Evolutionary conservation across 1,140 invertebrate species (phyloP), one percentile per base, ranked within the genome.

Genomic region (Notospermus geniculatus): DNA sequence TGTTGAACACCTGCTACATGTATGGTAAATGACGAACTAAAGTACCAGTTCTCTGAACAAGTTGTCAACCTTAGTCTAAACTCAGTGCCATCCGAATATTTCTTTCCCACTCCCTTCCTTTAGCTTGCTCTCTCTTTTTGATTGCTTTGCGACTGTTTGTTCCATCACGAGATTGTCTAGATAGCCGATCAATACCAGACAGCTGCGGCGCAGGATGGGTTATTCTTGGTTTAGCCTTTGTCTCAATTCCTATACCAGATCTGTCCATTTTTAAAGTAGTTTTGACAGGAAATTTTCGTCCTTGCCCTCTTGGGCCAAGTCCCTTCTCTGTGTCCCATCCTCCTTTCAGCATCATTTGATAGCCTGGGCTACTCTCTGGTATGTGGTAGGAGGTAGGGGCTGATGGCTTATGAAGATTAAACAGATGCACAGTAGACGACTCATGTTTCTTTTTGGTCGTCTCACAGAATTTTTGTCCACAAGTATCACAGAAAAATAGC

Each of bases 291-390:
- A 88, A 92, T 71, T 88, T 88, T 41, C 84, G 82, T 4, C 91
- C 91, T 62, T 82, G 79, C 29, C 88, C 88, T 50, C 86, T 81
- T n/a, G 86, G 85, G 4, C 91, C 91, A 36, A 93, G 77, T 7
- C 91, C 91, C 62, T 80, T 83, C 56, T 89, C 85, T 63, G 85
- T 86, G 71, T 92, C 85, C 91, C 91, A 94, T 13, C 91, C 91
- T 59, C 81, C 85, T 71, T 87, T 89, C 17, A 92, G 64, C 82
- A 94, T 85, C 60, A 94, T 83, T 73, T 89, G 88, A 71, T 88
- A 92, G 2, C 91, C 91, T 73, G 82, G 86, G 77, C 92, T 94
- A 57, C 83, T 83, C 65, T 86, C 84, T 4, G 90, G 86, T 68
- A 93, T 89, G 25, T 86, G 85, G 78, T 89, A 93, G 60, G 84